Evolutionary conservation across 2,113 vertebrate species (phyloP).

Genomic region (Daphoenositta chrysoptera): DNA sequence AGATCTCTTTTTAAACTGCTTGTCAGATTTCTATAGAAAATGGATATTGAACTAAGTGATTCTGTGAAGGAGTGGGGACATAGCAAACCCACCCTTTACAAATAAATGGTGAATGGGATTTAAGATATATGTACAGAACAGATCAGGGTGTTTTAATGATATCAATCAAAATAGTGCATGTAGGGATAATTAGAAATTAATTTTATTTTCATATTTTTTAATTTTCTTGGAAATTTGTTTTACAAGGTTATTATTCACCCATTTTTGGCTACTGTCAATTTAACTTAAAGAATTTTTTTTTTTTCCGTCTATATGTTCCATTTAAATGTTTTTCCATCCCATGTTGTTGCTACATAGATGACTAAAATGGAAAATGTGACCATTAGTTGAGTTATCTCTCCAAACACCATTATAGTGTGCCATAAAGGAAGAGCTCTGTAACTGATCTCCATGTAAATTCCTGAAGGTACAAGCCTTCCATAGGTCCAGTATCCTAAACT

Average conservation of each 20-base stretch:
- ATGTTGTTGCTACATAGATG: rapidly evolving
- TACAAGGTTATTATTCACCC: background rate
- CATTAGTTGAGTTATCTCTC: background rate
- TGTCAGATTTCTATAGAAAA: background rate
- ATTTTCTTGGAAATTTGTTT: background rate
- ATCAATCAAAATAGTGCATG: background rate
- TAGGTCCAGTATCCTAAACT: background rate
- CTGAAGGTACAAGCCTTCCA: background rate
- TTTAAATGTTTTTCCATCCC: too few relatives aligned
- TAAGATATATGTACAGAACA: background rate
- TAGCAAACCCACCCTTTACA: background rate
- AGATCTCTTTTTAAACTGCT: background rate
- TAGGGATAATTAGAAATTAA: background rate
- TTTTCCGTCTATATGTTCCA: too few relatives aligned
- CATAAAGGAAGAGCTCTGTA: background rate
- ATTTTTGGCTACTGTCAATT: background rate
- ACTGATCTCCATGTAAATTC: background rate
- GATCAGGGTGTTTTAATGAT: background rate
- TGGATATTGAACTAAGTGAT: background rate
- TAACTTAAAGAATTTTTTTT: background rate
- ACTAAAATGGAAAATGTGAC: background rate
- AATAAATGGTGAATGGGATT: background rate
- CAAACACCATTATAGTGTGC: rapidly evolving
- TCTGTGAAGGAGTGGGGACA: background rate
- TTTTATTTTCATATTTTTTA: background rate